Evolutionary conservation across 2,888 invertebrate species (phyloP), one percentile per base, ranked within the genome.

Genomic region (Sphaerophoria rueppellii): DNA sequence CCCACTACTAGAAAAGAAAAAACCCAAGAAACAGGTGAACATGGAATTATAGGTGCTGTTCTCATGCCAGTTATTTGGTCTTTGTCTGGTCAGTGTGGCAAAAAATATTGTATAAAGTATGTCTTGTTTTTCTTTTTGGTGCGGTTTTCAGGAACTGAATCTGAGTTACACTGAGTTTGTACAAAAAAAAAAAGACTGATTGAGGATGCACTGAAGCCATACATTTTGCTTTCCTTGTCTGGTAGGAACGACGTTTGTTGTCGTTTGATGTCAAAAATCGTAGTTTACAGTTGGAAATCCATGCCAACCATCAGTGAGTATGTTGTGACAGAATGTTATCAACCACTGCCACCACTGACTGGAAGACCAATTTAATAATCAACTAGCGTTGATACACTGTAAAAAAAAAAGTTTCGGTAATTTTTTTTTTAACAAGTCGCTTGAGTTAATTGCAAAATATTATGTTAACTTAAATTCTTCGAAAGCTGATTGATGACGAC

Each of bases 151-250:
- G 65, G 69, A 52, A 67, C 48, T 63, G 57, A 32, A 24, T 43
- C 24, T 14, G 14, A 57, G 9, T 7, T 37, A 57, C 35, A 48
- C 35, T 54, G 55, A 60, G 67, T 69, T 58, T 70, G 54, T 58
- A 37, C 52, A 24, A 67, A 60, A 14, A 63, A 32, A 34, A 58
- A 58, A 48, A 73, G 80, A 72, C 67, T 81, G 63, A 80, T 85
- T 85, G 81, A 85, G 81, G 85, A 85, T 85, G 73, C 67, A 76
- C 48, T 70, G 85, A 85, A 85, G 85, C 85, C 85, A 81, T 85
- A 85, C 67, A n/a, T 43, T 43, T n/a, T 2, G 46, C 34, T 48
- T 63, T 52, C 52, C 52, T 50, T 52, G 52, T 52, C 12, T 46
- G n/a, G 48, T 48, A 9, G 14, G 14, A 6, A 24, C 60, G 46